Conservation (phyloP, 2,888 invertebrate species). For the Listrodromus nycthemerus region DNA sequence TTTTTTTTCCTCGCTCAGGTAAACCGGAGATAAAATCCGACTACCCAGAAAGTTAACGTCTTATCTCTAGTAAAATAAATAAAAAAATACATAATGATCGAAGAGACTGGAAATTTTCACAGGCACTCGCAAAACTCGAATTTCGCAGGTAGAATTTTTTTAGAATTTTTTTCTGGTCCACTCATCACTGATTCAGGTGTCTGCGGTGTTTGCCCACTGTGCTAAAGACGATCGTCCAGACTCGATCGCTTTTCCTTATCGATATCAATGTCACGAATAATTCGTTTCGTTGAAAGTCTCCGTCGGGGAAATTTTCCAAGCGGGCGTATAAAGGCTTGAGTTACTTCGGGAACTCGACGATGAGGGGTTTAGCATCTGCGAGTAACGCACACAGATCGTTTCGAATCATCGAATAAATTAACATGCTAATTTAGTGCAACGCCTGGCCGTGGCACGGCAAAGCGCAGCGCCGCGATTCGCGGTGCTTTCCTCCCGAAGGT, state of each 20-base stretch:
- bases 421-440: constrained; percentile 74
- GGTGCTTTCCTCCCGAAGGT: constrained; percentile 35
- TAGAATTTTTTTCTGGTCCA: too few relatives aligned
- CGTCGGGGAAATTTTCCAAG: background rate
- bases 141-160: too few relatives aligned
- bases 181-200: too few relatives aligned
- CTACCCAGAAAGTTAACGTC: too few relatives aligned
- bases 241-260: background rate
- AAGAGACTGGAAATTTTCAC: too few relatives aligned
- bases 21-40: too few relatives aligned
- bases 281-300: background rate
- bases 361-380: constrained; percentile 3
- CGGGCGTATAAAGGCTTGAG: background rate
- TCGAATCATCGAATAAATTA: constrained; percentile 75
- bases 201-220: too few relatives aligned
- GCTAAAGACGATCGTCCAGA: background rate
- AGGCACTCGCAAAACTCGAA: too few relatives aligned
- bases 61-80: too few relatives aligned
- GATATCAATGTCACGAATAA: background rate
- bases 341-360: background rate
- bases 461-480: constrained; percentile 1
- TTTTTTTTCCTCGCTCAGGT: background rate
- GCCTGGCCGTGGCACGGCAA: constrained; percentile 64
- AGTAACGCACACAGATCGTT: constrained; percentile 48
- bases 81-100: too few relatives aligned